Conservation (phyloP, 2,888 invertebrate species). For the Polydrusus cervinus region DNA sequence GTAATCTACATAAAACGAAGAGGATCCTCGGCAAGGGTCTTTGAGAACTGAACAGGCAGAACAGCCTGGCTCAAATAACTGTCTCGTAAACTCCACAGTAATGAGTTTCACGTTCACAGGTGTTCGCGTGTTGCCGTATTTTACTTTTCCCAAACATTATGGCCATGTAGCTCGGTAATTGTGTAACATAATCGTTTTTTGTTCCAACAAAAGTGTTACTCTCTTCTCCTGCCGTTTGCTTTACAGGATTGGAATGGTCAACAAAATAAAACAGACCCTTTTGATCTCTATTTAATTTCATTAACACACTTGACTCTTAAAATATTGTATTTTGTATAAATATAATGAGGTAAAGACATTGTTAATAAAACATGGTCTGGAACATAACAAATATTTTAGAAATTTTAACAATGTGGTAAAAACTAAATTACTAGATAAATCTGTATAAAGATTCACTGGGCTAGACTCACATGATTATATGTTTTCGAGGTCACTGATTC, state of each 20-base stretch:
- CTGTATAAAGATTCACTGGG: no score
- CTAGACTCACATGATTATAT: no score
- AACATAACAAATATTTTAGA: no score
- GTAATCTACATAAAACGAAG: slow-evolving; percentile 61
- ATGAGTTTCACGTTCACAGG: slow-evolving; percentile 65
- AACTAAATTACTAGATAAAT: no score
- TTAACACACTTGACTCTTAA: not conserved
- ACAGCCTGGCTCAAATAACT: slow-evolving; percentile 61
- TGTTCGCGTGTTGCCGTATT: slow-evolving; percentile 63
- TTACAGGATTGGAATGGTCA: slow-evolving; percentile 5
- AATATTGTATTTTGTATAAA: not conserved
- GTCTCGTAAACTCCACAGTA: slow-evolving; percentile 64
- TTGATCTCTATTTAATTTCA: not conserved
- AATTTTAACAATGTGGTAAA: no score
- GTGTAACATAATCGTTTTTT: slow-evolving; percentile 51
- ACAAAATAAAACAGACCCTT: not conserved
- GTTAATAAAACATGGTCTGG: no score
- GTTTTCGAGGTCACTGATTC: no score
- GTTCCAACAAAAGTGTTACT: slow-evolving; percentile 29
- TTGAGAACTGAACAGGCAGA: slow-evolving; percentile 56
- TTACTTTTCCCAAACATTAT: slow-evolving; percentile 60
- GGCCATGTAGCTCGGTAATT: slow-evolving; percentile 60
- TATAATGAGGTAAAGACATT: not conserved
- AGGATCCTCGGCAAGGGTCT: slow-evolving; percentile 56
- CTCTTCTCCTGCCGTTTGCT: slow-evolving; percentile 5